phyloP scores from a whole-genome alignment of 2,888 invertebrate genomes.

The Latrodectus elegans region DNA sequence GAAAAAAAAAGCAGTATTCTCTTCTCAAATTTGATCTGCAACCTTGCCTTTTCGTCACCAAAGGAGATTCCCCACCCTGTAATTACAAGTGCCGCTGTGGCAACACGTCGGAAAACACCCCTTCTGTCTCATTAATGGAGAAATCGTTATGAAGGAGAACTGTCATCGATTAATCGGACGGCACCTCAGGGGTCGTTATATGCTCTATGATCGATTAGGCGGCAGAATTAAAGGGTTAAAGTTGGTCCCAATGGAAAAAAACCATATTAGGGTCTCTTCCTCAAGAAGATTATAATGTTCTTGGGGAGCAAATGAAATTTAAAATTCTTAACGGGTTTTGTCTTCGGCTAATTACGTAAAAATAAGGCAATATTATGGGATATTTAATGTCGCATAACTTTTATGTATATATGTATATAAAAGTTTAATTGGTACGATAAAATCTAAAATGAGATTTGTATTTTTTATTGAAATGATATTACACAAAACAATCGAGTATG shows the following conservation, averaged over 20 bases:
- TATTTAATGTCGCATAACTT: too few relatives aligned
- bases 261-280: too few relatives aligned
- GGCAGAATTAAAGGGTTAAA: not conserved
- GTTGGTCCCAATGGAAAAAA: not conserved
- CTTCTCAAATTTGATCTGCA: not conserved
- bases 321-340: too few relatives aligned
- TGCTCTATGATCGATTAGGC: constrained; percentile 46
- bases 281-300: too few relatives aligned
- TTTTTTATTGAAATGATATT: too few relatives aligned
- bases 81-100: constrained; percentile 37
- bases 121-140: constrained; percentile 50
- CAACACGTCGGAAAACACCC: constrained; percentile 50
- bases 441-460: too few relatives aligned
- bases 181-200: constrained; percentile 29
- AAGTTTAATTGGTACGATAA: too few relatives aligned
- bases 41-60: constrained; percentile 31
- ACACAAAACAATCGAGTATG: too few relatives aligned
- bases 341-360: too few relatives aligned
- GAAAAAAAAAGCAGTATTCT: not conserved
- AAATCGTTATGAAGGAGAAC: constrained; percentile 34
- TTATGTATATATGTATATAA: too few relatives aligned
- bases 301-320: too few relatives aligned
- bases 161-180: constrained; percentile 42
- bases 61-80: constrained; percentile 30
- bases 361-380: too few relatives aligned